Conservation (phyloP, 2,888 invertebrate species). For the Eupithecia centaureata region DNA sequence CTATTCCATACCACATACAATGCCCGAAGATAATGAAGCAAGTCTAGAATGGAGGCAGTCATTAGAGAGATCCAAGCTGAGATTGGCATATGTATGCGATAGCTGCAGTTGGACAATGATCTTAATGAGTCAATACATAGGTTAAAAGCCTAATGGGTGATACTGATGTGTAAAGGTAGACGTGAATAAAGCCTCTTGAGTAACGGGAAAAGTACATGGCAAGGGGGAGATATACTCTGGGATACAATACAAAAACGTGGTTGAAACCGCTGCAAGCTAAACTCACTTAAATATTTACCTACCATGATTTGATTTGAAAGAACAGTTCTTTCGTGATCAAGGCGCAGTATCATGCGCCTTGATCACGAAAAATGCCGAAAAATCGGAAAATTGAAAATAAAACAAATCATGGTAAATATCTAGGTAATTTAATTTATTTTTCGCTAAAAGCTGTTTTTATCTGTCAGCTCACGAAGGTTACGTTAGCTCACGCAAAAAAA, state of each 20-base stretch:
- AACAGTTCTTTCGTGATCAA: too few relatives aligned
- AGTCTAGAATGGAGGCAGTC: slow-evolving; percentile 48
- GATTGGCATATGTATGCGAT: slow-evolving; percentile 40
- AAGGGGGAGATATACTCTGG: neutral
- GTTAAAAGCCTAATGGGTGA: neutral
- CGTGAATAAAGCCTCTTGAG: neutral
- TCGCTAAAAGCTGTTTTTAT: too few relatives aligned
- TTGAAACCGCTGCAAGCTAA: too few relatives aligned
- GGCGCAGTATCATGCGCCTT: too few relatives aligned
- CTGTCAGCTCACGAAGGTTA: too few relatives aligned
- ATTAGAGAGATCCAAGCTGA: slow-evolving; percentile 55
- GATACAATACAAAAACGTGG: neutral
- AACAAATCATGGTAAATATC: too few relatives aligned
- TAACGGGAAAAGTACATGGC: neutral
- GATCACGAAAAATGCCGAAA: too few relatives aligned
- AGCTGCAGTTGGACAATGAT: slow-evolving; percentile 4
- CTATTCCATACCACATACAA: slow-evolving; percentile 1
- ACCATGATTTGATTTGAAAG: too few relatives aligned
- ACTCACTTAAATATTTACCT: too few relatives aligned
- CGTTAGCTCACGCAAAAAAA: too few relatives aligned
- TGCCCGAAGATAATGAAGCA: slow-evolving; percentile 53
- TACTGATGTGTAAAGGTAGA: neutral
- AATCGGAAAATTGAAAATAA: too few relatives aligned
- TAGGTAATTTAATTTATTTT: too few relatives aligned
- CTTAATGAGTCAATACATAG: slow-evolving; percentile 13